Conservation (phyloP, 2,888 invertebrate genomes). For the Chrysolina haemoptera region DNA sequence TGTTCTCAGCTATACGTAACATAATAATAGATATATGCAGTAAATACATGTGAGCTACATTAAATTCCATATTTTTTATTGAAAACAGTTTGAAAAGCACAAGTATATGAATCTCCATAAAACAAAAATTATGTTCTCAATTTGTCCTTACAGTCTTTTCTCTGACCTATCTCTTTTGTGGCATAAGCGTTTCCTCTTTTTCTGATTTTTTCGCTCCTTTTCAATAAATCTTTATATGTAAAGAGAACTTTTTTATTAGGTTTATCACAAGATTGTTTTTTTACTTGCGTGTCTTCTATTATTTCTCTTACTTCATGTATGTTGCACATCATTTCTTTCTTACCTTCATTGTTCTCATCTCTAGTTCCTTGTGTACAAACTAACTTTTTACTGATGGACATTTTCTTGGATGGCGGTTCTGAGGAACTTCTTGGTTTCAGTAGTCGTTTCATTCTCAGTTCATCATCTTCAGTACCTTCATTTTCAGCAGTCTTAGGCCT, state of each 20-base stretch:
- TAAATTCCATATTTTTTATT: conserved; percentile 21
- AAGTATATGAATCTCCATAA: not conserved
- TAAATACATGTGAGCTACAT: not conserved
- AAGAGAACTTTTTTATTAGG: conserved; percentile 17
- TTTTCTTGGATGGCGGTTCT: not conserved
- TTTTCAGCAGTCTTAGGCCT: not conserved
- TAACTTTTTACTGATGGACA: conserved; percentile 23
- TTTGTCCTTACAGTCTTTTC: conserved; percentile 8
- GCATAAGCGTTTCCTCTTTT: not conserved
- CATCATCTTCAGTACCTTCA: conserved; percentile 15
- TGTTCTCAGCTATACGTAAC: no score
- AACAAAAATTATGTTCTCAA: not conserved
- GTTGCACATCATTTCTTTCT: conserved; percentile 2
- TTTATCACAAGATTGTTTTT: not conserved
- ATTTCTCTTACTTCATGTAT: conserved; percentile 27
- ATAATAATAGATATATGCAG: no score
- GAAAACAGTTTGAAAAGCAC: not conserved
- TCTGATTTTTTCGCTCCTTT: conserved; percentile 32
- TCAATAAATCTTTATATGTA: conserved; percentile 34
- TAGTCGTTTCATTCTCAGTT: conserved; percentile 7
- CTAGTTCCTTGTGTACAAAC: not conserved
- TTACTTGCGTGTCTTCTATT: conserved; percentile 19
- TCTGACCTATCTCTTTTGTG: not conserved
- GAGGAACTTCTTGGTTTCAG: conserved; percentile 1
- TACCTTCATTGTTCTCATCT: not conserved